A percentile compares a stretch with the other conserved stretches of the same genome.
These are phyloP conservation scores for Diadema setosum DNA, from an alignment of 35 echinoderm and acorn worm species.

Conservation along the genomic window DNA sequence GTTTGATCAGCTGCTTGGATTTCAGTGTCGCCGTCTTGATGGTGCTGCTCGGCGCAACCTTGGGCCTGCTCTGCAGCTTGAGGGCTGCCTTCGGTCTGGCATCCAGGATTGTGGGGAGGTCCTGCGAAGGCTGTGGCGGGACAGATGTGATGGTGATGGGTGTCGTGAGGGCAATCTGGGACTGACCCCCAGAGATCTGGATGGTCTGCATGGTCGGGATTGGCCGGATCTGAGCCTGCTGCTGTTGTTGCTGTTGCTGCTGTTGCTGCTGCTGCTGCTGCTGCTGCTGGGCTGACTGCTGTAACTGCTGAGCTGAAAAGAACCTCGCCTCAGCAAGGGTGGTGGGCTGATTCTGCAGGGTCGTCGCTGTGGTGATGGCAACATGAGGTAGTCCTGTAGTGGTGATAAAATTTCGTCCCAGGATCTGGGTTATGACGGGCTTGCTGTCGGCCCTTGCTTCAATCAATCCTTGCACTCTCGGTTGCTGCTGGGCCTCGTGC, in stretches of 20 bases:
- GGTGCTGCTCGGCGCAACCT: neutral
- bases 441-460: neutral
- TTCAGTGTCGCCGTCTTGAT: neutral
- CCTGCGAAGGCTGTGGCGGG: neutral
- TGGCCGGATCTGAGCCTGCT: neutral
- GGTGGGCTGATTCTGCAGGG: neutral
- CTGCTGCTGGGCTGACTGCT: neutral
- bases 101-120: neutral
- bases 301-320: too few species aligned
- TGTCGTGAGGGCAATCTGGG: neutral
- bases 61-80: neutral
- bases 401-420: neutral
- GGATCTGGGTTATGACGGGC: neutral
- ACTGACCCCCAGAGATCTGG: neutral
- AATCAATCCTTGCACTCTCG: neutral
- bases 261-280: conserved; percentile 25
- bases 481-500: neutral
- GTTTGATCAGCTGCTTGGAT: conserved; percentile 11
- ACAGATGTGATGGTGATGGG: conserved; percentile 4
- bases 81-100: neutral
- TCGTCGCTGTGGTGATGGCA: neutral
- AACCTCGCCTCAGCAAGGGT: neutral
- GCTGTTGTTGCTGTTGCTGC: conserved; percentile 4
- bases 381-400: neutral
- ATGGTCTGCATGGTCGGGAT: neutral